phyloP scores from a whole-genome alignment of 1,140 invertebrate species.

The Holotrichia oblita region DNA sequence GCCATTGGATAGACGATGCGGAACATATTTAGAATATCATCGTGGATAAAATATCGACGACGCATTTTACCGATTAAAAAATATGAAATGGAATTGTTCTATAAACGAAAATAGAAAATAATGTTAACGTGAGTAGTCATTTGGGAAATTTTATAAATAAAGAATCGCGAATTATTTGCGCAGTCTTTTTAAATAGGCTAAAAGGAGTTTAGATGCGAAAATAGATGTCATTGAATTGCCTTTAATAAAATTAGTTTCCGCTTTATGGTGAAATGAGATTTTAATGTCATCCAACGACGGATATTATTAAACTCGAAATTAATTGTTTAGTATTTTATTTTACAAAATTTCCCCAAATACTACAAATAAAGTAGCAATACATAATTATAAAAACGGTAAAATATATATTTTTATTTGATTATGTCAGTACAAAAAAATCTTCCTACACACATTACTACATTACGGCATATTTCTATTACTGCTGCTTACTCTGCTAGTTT shows the following conservation, averaged over 20 bases:
- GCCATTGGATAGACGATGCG: constrained; percentile 35
- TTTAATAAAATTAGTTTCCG: not conserved
- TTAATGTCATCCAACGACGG: not conserved
- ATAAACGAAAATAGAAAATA: not conserved
- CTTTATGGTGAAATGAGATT: not conserved
- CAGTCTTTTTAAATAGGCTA: not conserved
- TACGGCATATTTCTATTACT: too few species aligned
- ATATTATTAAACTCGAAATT: too few species aligned
- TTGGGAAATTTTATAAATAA: not conserved
- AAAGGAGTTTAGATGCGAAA: not conserved
- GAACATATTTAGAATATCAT: not conserved
- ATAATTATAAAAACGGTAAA: too few species aligned
- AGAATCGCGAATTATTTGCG: not conserved
- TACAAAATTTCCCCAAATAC: too few species aligned
- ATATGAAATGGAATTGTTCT: not conserved
- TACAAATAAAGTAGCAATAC: too few species aligned
- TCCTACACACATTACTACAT: too few species aligned
- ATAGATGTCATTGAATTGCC: not conserved
- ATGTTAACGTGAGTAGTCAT: not conserved
- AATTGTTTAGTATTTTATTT: too few species aligned
- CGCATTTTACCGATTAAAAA: not conserved
- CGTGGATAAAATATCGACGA: not conserved
- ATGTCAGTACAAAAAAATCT: too few species aligned
- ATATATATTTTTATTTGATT: too few species aligned
- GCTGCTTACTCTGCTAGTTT: too few species aligned